Evolutionary conservation across 2,797 vertebrate species (phyloP).

Genomic region (Tinamus major): DNA sequence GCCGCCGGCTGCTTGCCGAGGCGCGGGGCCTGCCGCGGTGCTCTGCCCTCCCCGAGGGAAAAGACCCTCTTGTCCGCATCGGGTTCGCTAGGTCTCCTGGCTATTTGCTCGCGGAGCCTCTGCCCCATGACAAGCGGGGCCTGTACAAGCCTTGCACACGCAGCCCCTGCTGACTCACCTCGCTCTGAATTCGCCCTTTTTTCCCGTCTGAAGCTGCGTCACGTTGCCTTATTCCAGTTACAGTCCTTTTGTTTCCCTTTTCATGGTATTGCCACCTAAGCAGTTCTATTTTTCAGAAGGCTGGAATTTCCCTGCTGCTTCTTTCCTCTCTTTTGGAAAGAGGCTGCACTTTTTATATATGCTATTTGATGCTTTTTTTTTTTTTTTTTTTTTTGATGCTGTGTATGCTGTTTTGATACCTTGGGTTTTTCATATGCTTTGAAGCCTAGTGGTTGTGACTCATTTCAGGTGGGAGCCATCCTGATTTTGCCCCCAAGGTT

Average conservation of each 20-base stretch:
- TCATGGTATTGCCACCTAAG: neutral
- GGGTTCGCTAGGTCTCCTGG: no score
- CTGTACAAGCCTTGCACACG: no score
- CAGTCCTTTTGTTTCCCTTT: neutral
- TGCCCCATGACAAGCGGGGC: no score
- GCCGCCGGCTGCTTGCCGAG: no score
- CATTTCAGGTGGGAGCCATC: neutral
- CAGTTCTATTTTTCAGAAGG: rapidly evolving
- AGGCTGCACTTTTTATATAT: no score
- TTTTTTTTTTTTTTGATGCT: no score
- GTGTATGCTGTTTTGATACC: neutral
- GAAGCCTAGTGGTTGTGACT: neutral
- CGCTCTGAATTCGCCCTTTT: rapidly evolving
- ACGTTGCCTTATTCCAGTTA: neutral
- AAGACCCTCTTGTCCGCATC: no score
- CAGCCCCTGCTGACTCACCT: neutral
- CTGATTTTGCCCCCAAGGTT: neutral
- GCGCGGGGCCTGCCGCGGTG: no score
- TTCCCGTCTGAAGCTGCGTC: neutral
- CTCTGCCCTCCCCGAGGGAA: no score
- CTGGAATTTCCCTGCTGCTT: rapidly evolving
- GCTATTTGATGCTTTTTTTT: no score
- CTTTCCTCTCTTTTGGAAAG: neutral
- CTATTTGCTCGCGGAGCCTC: no score
- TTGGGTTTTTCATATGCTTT: neutral